phyloP scores from a whole-genome alignment of 2,113 vertebrate species.

The Daboia siamensis region DNA sequence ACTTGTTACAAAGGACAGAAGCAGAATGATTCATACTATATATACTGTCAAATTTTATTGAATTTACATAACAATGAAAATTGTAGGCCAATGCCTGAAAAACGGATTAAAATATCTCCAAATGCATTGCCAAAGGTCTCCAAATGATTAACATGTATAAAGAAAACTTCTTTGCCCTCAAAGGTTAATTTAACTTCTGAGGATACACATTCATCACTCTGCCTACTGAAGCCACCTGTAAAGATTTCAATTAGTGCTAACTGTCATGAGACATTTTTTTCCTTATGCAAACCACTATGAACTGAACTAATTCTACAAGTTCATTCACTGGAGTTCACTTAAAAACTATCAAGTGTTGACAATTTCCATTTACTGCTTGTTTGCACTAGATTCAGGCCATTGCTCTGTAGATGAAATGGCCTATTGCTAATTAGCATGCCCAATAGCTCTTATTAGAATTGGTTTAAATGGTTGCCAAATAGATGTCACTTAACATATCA shows the following conservation, averaged over 20 bases:
- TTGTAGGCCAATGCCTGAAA: background rate
- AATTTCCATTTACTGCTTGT: slow-evolving; percentile 23
- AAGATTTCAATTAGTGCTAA: slow-evolving; percentile 9
- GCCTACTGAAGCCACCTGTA: background rate
- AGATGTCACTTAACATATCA: slow-evolving; percentile 7
- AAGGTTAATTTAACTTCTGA: slow-evolving; percentile 1
- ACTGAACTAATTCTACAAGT: slow-evolving; percentile 15
- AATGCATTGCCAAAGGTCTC: background rate
- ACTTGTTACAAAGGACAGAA: background rate
- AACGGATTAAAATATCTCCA: background rate
- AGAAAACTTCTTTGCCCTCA: background rate
- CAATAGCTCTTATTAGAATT: background rate
- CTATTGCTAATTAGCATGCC: background rate
- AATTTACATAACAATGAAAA: background rate
- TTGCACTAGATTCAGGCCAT: slow-evolving; percentile 21
- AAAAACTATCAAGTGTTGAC: slow-evolving; percentile 25
- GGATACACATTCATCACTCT: background rate
- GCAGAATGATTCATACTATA: background rate
- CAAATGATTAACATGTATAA: background rate
- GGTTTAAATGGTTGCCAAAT: slow-evolving; percentile 6
- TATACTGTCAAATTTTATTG: background rate
- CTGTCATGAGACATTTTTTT: background rate
- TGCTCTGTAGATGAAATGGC: background rate
- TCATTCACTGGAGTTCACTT: slow-evolving; percentile 22
- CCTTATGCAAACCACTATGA: background rate